phyloP scores from a whole-genome alignment of 2,888 invertebrate genomes.

The Andrena flavipes region DNA sequence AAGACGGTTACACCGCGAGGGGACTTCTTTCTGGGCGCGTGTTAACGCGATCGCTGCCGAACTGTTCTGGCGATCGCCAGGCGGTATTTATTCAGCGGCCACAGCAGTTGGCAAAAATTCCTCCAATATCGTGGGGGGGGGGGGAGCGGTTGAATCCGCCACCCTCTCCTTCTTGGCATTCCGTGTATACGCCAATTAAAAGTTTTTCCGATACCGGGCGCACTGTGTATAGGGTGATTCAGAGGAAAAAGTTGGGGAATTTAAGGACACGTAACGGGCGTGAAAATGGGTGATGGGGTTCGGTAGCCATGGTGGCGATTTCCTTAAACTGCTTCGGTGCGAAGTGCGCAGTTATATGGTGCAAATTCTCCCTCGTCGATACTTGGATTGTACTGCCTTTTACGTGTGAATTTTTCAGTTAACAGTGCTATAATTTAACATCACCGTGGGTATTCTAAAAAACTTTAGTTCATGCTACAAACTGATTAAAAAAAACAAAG shows the following conservation, averaged over 20 bases:
- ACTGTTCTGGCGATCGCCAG: neutral
- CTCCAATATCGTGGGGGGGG: slow-evolving; percentile 5
- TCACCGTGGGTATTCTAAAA: too few species aligned
- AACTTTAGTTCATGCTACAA: too few species aligned
- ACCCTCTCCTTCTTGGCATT: neutral
- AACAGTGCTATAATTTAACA: too few species aligned
- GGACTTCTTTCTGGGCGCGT: slow-evolving; percentile 14
- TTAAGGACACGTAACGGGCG: neutral
- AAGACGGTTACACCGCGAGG: neutral
- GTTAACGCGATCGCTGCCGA: slow-evolving; percentile 23
- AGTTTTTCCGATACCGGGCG: slow-evolving; percentile 59
- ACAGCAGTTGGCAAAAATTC: slow-evolving; percentile 39
- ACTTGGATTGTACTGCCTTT: too few species aligned
- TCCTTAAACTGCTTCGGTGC: too few species aligned
- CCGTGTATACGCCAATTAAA: slow-evolving; percentile 55
- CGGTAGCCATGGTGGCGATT: too few species aligned
- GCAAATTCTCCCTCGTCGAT: too few species aligned
- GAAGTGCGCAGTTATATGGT: too few species aligned
- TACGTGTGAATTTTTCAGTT: too few species aligned
- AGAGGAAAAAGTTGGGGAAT: neutral
- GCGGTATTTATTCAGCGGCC: neutral
- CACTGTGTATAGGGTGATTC: neutral
- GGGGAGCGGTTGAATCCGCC: neutral
- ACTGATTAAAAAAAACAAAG: too few species aligned
- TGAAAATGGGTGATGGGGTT: too few species aligned